Conservation (phyloP, 2,797 vertebrate genomes). For the Pangasius macronema region DNA sequence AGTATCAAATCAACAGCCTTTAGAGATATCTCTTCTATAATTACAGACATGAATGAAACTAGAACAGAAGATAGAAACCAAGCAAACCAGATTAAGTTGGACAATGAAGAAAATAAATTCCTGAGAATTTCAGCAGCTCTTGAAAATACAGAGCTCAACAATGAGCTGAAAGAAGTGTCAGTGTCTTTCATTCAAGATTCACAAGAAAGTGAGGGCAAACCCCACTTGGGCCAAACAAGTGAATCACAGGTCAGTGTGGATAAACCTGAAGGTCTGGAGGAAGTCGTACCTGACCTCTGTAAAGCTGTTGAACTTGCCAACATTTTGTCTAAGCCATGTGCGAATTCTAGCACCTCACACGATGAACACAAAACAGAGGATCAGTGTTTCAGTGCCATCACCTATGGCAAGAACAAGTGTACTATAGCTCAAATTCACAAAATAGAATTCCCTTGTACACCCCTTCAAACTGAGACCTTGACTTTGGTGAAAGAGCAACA, state of each 20-base stretch:
- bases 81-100: conserved; percentile 30
- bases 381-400: conserved; percentile 29
- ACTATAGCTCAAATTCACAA: neutral
- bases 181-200: conserved; percentile 54
- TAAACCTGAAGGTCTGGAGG: conserved; percentile 44
- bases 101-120: conserved; percentile 51
- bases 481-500: neutral
- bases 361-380: conserved; percentile 30
- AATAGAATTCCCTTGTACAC: neutral
- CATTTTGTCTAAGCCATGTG: conserved; percentile 10
- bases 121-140: conserved; percentile 51
- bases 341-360: conserved; percentile 31
- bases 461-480: conserved; percentile 22
- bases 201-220: conserved; percentile 56
- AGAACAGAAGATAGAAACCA: conserved; percentile 19
- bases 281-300: conserved; percentile 42
- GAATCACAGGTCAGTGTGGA: conserved; percentile 55
- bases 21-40: conserved; percentile 6
- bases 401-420: conserved; percentile 26
- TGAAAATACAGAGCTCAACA: conserved; percentile 43
- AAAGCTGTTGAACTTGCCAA: conserved; percentile 51
- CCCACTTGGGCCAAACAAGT: conserved; percentile 41
- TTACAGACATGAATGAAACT: conserved; percentile 26
- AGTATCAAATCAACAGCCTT: conserved; percentile 17
- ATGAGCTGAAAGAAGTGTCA: conserved; percentile 19